Conservation (phyloP, 2,113 vertebrate species). For the Saimiri boliviensis region DNA sequence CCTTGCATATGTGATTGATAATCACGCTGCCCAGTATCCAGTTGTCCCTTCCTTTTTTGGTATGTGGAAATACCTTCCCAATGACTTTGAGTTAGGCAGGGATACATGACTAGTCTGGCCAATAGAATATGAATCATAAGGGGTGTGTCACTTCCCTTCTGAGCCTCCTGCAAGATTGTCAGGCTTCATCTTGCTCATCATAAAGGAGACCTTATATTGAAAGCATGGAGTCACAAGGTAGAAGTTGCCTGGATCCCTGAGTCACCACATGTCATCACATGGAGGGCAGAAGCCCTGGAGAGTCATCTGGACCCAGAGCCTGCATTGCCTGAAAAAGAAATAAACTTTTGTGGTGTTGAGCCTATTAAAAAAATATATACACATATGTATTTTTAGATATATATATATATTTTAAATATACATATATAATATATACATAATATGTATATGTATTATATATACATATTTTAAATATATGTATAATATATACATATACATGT, state of each 20-base stretch:
- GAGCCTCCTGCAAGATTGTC: neutral
- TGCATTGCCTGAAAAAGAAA: neutral
- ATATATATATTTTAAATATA: too few relatives aligned
- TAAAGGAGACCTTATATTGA: too few relatives aligned
- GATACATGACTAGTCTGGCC: neutral
- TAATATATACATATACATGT: too few relatives aligned
- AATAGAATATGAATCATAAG: neutral
- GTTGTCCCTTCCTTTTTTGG: neutral
- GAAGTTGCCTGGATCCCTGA: neutral
- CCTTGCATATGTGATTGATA: neutral
- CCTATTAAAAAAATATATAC: neutral
- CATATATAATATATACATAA: too few relatives aligned
- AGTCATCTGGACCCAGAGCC: neutral
- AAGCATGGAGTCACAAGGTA: neutral
- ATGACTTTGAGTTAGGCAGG: neutral
- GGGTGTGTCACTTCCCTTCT: neutral
- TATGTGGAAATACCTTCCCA: neutral
- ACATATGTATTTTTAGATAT: too few relatives aligned
- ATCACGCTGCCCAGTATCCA: neutral
- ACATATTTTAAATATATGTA: too few relatives aligned
- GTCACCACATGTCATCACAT: rapidly evolving
- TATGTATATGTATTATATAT: too few relatives aligned
- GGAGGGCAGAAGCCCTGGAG: neutral
- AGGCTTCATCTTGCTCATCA: neutral
- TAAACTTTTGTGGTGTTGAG: neutral